A percentile compares a stretch with the other conserved stretches of the same genome.
Conservation (phyloP, 2,113 vertebrate genomes). For the Chionodraco myersi region DNA sequence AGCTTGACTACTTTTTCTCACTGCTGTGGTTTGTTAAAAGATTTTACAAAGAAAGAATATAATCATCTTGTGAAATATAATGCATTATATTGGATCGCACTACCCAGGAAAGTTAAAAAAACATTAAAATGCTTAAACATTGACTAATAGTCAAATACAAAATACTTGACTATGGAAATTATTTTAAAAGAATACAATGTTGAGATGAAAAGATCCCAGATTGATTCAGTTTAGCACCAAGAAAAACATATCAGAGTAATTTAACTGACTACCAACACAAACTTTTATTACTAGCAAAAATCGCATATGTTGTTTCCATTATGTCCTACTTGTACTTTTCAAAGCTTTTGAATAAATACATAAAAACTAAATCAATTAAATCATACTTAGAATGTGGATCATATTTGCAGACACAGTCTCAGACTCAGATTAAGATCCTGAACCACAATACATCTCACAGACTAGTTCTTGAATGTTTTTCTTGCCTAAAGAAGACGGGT, state of each 20-base stretch:
- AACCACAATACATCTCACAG: neutral
- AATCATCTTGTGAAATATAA: neutral
- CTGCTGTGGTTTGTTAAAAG: too few relatives aligned
- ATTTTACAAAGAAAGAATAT: neutral
- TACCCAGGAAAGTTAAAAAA: neutral
- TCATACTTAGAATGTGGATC: neutral
- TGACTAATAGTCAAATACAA: neutral
- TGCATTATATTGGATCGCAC: neutral
- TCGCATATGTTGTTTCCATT: too few relatives aligned
- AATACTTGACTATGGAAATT: too few relatives aligned
- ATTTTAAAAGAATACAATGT: too few relatives aligned
- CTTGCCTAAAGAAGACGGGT: neutral
- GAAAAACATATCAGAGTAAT: neutral
- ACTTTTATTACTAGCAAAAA: neutral
- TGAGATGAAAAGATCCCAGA: neutral
- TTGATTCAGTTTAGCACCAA: neutral
- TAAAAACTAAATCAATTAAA: too few relatives aligned
- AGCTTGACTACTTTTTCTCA: too few relatives aligned
- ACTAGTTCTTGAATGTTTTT: neutral
- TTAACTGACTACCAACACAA: neutral
- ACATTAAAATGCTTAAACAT: neutral
- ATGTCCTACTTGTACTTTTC: too few relatives aligned
- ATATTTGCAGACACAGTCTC: too few relatives aligned
- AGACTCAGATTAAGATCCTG: neutral
- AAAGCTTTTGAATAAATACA: too few relatives aligned